These are phyloP conservation scores for Pseudomyrmex pallidus DNA, from an alignment of 1,140 invertebrate species.

Conservation along the genomic window DNA sequence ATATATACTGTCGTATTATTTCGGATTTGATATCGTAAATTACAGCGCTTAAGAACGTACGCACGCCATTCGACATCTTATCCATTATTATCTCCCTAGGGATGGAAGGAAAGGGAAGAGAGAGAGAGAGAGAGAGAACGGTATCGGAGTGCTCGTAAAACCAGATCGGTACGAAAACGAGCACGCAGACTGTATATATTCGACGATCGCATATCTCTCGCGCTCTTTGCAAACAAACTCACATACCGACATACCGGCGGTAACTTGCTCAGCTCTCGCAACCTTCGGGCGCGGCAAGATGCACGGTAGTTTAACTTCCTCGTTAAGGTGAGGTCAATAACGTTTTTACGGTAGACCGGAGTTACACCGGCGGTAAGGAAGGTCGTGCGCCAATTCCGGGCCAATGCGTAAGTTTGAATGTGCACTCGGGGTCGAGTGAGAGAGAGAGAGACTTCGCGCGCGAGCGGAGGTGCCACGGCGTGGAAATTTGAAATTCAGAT, in stretches of 20 bases:
- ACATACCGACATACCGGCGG: neutral
- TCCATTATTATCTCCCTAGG: constrained; percentile 6
- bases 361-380: neutral
- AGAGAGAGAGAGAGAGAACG: too few species aligned
- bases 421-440: neutral
- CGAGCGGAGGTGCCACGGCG: constrained; percentile 61
- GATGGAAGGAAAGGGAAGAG: too few species aligned
- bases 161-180: constrained; percentile 9
- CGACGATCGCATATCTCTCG: neutral
- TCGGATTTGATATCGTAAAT: constrained; percentile 47
- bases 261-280: neutral
- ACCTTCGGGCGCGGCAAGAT: neutral
- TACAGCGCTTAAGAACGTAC: constrained; percentile 41
- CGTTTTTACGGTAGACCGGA: constrained; percentile 48
- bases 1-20: constrained; percentile 31
- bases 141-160: neutral
- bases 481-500: constrained; percentile 72
- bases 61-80: constrained; percentile 25
- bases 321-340: constrained; percentile 52
- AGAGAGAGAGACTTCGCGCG: constrained; percentile 15
- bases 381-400: constrained; percentile 16
- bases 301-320: constrained; percentile 38
- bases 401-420: constrained; percentile 35
- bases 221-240: constrained; percentile 2
- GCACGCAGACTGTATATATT: neutral